Evolutionary conservation across 2,888 invertebrate genomes (phyloP), one percentile per base, ranked within the genome.

Genomic region (Parapristionchus giblindavisi): DNA sequence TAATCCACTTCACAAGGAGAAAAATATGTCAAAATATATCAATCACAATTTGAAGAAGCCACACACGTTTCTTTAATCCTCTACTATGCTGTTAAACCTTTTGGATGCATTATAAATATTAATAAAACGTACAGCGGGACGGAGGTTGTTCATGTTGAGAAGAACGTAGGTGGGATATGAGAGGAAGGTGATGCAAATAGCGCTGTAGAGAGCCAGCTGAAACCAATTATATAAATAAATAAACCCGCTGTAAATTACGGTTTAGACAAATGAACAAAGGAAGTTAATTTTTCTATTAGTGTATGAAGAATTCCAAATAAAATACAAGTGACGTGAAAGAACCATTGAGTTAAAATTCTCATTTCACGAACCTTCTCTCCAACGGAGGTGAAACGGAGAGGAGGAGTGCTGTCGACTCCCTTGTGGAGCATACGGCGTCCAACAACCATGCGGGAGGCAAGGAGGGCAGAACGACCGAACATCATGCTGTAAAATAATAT

Each of bases 151-250:
- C 73, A 87, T 77, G 79, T 81, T 83, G 78, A 80, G 77, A 75
- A 87, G 78, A 17, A 87, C 84, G 72, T 79, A 85, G 43, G 85
- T 86, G 65, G 87, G 87, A 77, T 87, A 87, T 21, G 84, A 80
- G 58, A 87, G 78, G 80, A 85, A 84, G 63, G 81, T 78, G 43
- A 79, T 73, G 27, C 80, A 78, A 78, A 85, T 82, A 75, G 84
- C 75, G 76, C 78, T 78, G 76, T 83, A 87, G 52, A 85, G 78
- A 32, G 77, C 85, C 65, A 73, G 2, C 73, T 73, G 17, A 40
- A 71, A 14, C 3, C 27, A 40, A 48, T 6, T 17, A 32, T 63
- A 32, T 14, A 58, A 5, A 29, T 17, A 24, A 24, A n/a, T 14
- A n/a, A n/a, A n/a, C 51, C n/a, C 17, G 17, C 51, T 51, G n/a